Percentiles rank a stretch among this genome's conserved stretches.
phyloP scores from a whole-genome alignment of 2,888 invertebrate species.

The Drosophila nigricruria region DNA sequence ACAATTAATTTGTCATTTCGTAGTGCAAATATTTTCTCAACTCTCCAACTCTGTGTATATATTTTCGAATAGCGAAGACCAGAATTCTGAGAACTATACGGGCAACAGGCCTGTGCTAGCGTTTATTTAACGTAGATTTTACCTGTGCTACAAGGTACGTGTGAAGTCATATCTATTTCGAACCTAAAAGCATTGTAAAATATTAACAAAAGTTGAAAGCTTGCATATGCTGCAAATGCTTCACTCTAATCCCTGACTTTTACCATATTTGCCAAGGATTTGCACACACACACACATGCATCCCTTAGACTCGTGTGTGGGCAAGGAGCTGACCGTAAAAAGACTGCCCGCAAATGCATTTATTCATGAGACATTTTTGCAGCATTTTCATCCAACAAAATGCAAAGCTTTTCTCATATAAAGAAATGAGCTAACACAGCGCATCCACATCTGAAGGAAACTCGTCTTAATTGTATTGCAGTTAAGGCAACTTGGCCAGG shows the following conservation, averaged over 20 bases:
- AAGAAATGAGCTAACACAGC: slow-evolving; percentile 2
- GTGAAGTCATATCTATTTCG: slow-evolving; percentile 30
- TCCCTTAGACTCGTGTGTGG: slow-evolving; percentile 13
- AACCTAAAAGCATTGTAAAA: slow-evolving; percentile 44
- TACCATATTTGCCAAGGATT: slow-evolving; percentile 56
- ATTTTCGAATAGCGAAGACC: neutral
- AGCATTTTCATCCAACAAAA: slow-evolving; percentile 34
- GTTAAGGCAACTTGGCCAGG: slow-evolving; percentile 20
- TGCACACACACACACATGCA: slow-evolving; percentile 24
- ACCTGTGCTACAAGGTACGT: neutral
- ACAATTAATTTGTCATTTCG: slow-evolving; percentile 71
- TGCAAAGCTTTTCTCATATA: slow-evolving; percentile 15
- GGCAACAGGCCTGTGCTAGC: slow-evolving; percentile 10
- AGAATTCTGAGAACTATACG: neutral
- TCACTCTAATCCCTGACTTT: slow-evolving; percentile 54
- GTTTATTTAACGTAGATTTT: slow-evolving; percentile 19
- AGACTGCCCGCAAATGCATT: slow-evolving; percentile 59
- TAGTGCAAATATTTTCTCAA: slow-evolving; percentile 52
- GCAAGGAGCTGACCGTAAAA: slow-evolving; percentile 41
- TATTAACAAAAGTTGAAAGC: slow-evolving; percentile 60
- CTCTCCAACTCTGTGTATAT: slow-evolving; percentile 14
- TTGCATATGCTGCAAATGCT: slow-evolving; percentile 56
- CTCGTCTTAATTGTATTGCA: slow-evolving; percentile 44
- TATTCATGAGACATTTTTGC: slow-evolving; percentile 60
- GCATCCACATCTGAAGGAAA: slow-evolving; percentile 24